phyloP scores from a whole-genome alignment of 1,140 invertebrate genomes.

The Marisa cornuarietis region DNA sequence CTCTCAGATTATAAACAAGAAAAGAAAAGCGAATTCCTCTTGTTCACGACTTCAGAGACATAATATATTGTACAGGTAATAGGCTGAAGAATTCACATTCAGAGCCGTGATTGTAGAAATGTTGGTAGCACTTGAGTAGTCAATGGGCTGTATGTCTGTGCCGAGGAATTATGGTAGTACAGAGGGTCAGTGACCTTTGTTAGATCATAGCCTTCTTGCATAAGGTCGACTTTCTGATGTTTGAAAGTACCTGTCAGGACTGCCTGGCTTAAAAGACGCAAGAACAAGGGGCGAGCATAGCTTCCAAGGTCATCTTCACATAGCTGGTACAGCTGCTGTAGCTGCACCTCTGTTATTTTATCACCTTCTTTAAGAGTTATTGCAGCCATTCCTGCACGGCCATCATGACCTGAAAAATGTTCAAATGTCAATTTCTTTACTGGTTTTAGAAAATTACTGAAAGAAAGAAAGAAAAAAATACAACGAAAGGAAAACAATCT shows the following conservation, averaged over 20 bases:
- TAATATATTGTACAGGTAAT: too few relatives aligned
- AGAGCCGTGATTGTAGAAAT: constrained; percentile 26
- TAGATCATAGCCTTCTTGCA: constrained; percentile 89
- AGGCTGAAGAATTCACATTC: not conserved
- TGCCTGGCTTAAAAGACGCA: constrained; percentile 72
- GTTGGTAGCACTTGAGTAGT: constrained; percentile 68
- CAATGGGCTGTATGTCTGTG: constrained; percentile 72
- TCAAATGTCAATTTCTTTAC: not conserved
- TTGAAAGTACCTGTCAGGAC: constrained; percentile 54
- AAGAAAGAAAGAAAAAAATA: too few relatives aligned
- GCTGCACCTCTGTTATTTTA: constrained; percentile 25
- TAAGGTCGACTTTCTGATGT: constrained; percentile 69
- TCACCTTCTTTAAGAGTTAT: constrained; percentile 69
- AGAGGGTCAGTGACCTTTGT: constrained; percentile 79
- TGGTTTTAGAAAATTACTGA: too few relatives aligned
- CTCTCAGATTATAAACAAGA: too few relatives aligned
- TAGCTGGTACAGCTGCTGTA: constrained; percentile 49
- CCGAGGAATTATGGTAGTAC: constrained; percentile 74
- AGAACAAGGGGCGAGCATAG: constrained; percentile 88
- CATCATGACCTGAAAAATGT: constrained; percentile 78
- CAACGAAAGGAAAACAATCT: not conserved
- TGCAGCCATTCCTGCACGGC: constrained; percentile 94
- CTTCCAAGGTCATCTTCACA: constrained; percentile 72
- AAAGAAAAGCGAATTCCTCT: too few relatives aligned
- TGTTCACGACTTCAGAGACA: too few relatives aligned